These are phyloP conservation scores for Aleiodes testaceus DNA, from an alignment of 2,888 invertebrate genomes.

Conservation along the genomic window DNA sequence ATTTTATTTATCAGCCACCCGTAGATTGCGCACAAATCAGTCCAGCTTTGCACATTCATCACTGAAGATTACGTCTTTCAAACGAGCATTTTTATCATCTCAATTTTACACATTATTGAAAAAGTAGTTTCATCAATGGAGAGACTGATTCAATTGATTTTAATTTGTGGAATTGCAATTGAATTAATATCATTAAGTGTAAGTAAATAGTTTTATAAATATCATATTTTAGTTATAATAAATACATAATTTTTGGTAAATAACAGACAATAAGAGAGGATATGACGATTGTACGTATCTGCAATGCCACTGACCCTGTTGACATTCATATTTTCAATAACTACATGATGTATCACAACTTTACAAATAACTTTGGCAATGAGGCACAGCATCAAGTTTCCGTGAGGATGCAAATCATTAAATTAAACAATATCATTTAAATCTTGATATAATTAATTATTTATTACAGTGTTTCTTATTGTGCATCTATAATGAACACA, in stretches of 20 bases:
- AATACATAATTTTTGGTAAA: neutral
- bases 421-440: too few species aligned
- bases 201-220: neutral
- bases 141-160: conserved; percentile 11
- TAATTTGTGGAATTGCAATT: neutral
- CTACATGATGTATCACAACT: conserved; percentile 56
- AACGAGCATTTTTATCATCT: conserved; percentile 18
- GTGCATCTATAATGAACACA: conserved; percentile 58
- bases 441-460: neutral
- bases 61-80: conserved; percentile 3
- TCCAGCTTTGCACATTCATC: conserved; percentile 4
- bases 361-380: conserved; percentile 45
- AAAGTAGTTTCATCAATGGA: conserved; percentile 6
- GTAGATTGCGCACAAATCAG: conserved; percentile 19
- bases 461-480: conserved; percentile 58
- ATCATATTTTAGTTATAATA: neutral
- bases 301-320: conserved; percentile 57
- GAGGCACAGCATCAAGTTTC: conserved; percentile 40
- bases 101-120: neutral
- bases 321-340: conserved; percentile 53
- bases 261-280: conserved; percentile 52
- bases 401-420: conserved; percentile 12
- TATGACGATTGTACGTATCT: conserved; percentile 53
- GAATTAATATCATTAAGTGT: conserved; percentile 5
- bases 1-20: conserved; percentile 20